Base-by-base conservation (phyloP, 2,113 vertebrate genomes). In the Poeciliopsis retropinna region DNA sequence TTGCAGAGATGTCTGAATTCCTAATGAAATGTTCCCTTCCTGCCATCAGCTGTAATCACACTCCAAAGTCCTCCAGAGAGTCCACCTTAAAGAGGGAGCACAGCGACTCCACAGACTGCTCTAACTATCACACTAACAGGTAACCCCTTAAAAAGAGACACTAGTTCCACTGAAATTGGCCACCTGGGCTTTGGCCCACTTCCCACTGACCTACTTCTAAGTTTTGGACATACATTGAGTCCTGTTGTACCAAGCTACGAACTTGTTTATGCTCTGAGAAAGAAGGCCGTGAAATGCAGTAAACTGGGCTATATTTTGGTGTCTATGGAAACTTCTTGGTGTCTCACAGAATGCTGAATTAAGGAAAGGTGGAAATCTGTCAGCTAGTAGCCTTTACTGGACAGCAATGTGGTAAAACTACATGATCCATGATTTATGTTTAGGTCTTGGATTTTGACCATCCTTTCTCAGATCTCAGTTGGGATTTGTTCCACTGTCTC, bases 1-100 rank as follows among this genome's bases (percentile, higher is more conserved):
- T 47, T 64, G 62, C 73, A 27, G 61, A 64, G 11, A 41, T 32
- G 25, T 65, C 34, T 60, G 19, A 71, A 29, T 25, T 71, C 78
- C 71, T 19, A 19, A 13, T 72, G 78, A 71, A 63, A 29, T 17
- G 19, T 69, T 71, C 7, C 51, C 57, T n/a, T 29, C 65, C 63
- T 67, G 60, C 83, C 79, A 70, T 85, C 81, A 70, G 64, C 72
- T 67, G 34, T 69, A 78, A 76, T 76, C 72, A 73, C 73, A 64
- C 65, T 6, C 19, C 28, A 71, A 76, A 75, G 74, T 80, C 60
- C 73, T 31, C 79, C 51, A 4, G 37, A 69, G 69, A 60, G 60
- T 67, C 72, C 32, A 51, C 72, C 76, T 82, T 73, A 79, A 75
- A 65, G 67, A n/a, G 81, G 64, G 79, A 77, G 2, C 47, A 75